phyloP scores from a whole-genome alignment of 2,797 vertebrate species.

The Smutsia gigantea region DNA sequence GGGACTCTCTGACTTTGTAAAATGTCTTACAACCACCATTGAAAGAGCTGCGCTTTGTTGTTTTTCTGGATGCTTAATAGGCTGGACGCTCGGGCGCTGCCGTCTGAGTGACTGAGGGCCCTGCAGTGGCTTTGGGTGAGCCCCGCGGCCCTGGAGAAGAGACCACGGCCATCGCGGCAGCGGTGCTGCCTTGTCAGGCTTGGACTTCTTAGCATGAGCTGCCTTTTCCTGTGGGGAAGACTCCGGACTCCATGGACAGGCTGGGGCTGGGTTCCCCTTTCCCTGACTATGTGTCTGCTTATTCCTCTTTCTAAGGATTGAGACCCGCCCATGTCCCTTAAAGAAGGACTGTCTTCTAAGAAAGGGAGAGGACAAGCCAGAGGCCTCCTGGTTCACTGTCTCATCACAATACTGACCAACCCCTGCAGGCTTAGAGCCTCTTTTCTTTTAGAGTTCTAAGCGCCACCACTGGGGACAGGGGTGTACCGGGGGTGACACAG shows the following conservation, averaged over 20 bases:
- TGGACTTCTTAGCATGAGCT: background rate
- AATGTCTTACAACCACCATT: background rate
- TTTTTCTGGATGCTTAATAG: background rate
- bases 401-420: fast-evolving
- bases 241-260: background rate
- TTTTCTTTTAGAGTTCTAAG: background rate
- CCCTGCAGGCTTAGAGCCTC: background rate
- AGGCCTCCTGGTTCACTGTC: background rate
- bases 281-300: background rate
- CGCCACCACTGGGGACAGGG: fast-evolving
- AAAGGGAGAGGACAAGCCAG: background rate
- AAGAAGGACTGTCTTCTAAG: background rate
- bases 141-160: background rate
- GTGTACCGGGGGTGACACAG: fast-evolving
- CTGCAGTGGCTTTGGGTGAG: background rate
- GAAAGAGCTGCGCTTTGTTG: background rate
- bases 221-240: background rate
- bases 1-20: background rate
- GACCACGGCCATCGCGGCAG: fast-evolving
- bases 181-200: background rate
- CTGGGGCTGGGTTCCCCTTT: background rate
- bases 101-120: background rate
- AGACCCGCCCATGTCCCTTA: fast-evolving
- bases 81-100: background rate
- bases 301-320: background rate